Base-by-base conservation (phyloP, 2,113 vertebrate genomes). In the Calypte anna region DNA sequence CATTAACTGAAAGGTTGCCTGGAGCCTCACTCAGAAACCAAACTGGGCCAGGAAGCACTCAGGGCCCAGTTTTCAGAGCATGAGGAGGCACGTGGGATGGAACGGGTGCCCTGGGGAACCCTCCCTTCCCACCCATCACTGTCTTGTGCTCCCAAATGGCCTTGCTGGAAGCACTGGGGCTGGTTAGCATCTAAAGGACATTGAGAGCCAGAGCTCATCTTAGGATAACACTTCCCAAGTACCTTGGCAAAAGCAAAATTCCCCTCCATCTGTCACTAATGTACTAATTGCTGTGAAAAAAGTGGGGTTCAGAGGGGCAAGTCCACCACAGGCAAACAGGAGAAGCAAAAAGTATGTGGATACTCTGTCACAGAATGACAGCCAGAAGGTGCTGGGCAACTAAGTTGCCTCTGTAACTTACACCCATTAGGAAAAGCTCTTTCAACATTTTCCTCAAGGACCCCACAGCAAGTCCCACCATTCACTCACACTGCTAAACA, bases 1-100 rank as follows among this genome's bases (percentile, higher is more conserved):
- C 75, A 92, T 81, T 93, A 95, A 86, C 78, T 73, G 79, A 91
- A 85, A 93, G 18, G 55, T 25, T 76, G 80, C 95, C 95, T 80
- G n/a, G 18, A 50, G 91, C 83, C 78, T n/a, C 9, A 4, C 88
- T 92, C 67, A 58, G 86, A 94, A 94, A 87, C 81, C 70, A 95
- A 82, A 82, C 33, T 76, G 24, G 1, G 44, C 23, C 62, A 72
- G 67, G 89, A 68, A 12, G 43, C 4, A 18, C 85, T 72, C 53
- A 43, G 27, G 69, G 63, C 23, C 43, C 53, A 72, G 76, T 54
- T 85, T 54, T 64, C 51, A 74, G 86, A 88, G 38, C 0, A 1
- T 0, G 6, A 58, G 59, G 36, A 78, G 14, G 80, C 63, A 36
- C 2, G 1, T 40, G 40, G 79, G 66, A 91, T 85, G 83, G 94